Percentiles rank a stretch among this genome's conserved stretches.
Conservation (phyloP, 2,888 invertebrate genomes). For the Athalia cordata region DNA sequence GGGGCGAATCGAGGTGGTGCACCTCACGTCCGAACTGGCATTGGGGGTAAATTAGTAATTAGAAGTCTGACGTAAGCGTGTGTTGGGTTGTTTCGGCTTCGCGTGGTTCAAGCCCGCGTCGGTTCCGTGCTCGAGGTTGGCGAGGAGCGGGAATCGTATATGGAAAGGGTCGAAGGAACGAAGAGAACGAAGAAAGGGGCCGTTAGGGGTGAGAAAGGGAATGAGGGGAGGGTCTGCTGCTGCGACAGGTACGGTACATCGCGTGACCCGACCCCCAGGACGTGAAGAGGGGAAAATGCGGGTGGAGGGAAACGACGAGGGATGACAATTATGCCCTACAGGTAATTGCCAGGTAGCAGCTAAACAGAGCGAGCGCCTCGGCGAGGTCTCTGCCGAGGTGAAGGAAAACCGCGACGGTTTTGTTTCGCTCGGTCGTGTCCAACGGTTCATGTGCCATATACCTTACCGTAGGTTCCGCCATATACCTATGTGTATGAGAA, state of each 20-base stretch:
- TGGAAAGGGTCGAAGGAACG: neutral
- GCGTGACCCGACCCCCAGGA: slow-evolving; percentile 68
- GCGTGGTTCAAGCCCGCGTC: slow-evolving; percentile 61
- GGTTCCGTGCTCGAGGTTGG: slow-evolving; percentile 29
- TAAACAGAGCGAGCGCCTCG: slow-evolving; percentile 67
- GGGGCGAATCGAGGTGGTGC: neutral
- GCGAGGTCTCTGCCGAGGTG: slow-evolving; percentile 34
- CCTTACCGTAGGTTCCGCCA: neutral
- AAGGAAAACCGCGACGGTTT: too few species aligned
- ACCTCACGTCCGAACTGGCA: slow-evolving; percentile 28
- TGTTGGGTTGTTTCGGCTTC: slow-evolving; percentile 70
- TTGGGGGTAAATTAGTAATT: slow-evolving; percentile 70
- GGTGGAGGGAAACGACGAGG: slow-evolving; percentile 53
- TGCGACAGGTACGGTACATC: slow-evolving; percentile 72
- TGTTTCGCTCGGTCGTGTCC: neutral
- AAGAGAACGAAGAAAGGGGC: slow-evolving; percentile 2
- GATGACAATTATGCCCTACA: slow-evolving; percentile 73
- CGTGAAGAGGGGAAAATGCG: slow-evolving; percentile 32
- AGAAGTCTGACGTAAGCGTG: slow-evolving; percentile 71
- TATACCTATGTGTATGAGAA: neutral
- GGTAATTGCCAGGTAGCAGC: slow-evolving; percentile 70
- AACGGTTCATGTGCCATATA: neutral
- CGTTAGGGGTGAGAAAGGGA: neutral
- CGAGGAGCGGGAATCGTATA: slow-evolving; percentile 22
- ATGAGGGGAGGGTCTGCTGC: slow-evolving; percentile 68